These are phyloP conservation scores for Heliconius hermathena DNA, from an alignment of 1,140 invertebrate genomes.

Conservation along the genomic window DNA sequence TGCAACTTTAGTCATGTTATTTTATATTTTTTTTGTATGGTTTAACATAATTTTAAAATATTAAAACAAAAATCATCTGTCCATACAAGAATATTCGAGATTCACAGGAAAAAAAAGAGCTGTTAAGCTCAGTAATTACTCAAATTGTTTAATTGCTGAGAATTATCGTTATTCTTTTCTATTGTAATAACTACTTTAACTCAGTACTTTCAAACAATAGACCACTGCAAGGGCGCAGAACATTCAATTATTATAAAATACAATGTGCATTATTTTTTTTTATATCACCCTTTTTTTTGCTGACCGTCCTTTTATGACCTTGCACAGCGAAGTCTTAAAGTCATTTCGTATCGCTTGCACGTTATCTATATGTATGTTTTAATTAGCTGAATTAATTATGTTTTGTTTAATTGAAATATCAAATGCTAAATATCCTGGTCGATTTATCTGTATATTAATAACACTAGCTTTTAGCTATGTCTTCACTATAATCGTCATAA, in stretches of 20 bases:
- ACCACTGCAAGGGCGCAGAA: conserved; percentile 28
- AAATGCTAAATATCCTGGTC: background rate
- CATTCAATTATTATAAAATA: conserved; percentile 9
- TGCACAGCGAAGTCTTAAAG: conserved; percentile 40
- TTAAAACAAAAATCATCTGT: background rate
- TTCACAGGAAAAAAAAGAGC: background rate
- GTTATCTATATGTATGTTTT: conserved; percentile 35
- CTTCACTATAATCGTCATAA: too few species aligned
- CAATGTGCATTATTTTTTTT: background rate
- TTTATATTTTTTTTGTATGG: background rate
- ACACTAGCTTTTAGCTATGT: too few species aligned
- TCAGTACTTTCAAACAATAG: conserved; percentile 26
- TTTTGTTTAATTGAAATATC: conserved; percentile 23
- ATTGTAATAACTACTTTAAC: conserved; percentile 24
- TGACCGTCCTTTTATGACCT: conserved; percentile 42
- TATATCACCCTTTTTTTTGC: conserved; percentile 32
- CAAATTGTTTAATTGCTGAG: conserved; percentile 27
- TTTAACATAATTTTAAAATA: background rate
- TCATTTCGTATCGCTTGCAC: conserved; percentile 36
- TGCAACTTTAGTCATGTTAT: too few species aligned
- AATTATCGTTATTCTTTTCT: conserved; percentile 20
- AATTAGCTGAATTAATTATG: conserved; percentile 36
- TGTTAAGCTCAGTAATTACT: conserved; percentile 16
- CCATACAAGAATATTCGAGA: background rate
- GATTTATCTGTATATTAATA: background rate